A percentile compares a stretch with the other conserved stretches of the same genome.
These are phyloP conservation scores for Sycobia sp. DNA, from an alignment of 1,140 invertebrate genomes.

Conservation along the genomic window DNA sequence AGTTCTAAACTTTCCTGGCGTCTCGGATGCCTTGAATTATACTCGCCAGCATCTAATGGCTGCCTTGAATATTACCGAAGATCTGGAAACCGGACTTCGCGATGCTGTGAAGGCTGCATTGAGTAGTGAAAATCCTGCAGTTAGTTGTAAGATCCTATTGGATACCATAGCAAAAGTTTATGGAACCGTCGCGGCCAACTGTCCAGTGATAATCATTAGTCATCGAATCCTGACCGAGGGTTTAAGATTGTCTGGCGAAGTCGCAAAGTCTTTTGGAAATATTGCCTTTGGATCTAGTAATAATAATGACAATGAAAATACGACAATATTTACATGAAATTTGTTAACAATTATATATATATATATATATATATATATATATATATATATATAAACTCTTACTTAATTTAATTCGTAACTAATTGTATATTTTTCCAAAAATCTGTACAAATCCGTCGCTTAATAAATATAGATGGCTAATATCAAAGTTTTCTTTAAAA, in stretches of 20 bases:
- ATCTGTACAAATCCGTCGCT: too few relatives aligned
- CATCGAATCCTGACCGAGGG: conserved; percentile 37
- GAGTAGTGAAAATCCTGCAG: conserved; percentile 39
- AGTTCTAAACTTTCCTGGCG: conserved; percentile 28
- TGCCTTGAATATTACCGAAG: conserved; percentile 32
- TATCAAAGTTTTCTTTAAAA: too few relatives aligned
- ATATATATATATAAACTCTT: too few relatives aligned
- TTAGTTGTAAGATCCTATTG: conserved; percentile 28
- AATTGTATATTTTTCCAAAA: too few relatives aligned
- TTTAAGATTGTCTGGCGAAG: conserved; percentile 31
- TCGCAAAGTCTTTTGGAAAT: conserved; percentile 29
- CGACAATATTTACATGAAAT: too few relatives aligned
- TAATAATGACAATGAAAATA: neutral
- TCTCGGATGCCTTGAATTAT: conserved; percentile 20
- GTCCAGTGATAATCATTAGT: conserved; percentile 36
- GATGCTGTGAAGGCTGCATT: conserved; percentile 42
- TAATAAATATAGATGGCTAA: too few relatives aligned
- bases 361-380: too few relatives aligned
- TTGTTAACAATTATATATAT: too few relatives aligned
- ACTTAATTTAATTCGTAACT: too few relatives aligned
- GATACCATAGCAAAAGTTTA: conserved; percentile 38
- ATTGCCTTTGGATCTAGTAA: neutral
- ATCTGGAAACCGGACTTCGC: conserved; percentile 42
- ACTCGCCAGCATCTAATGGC: conserved; percentile 28
- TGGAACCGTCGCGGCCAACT: conserved; percentile 32